Conservation (phyloP, 2,113 vertebrate genomes). For the Terrapene triunguis region DNA sequence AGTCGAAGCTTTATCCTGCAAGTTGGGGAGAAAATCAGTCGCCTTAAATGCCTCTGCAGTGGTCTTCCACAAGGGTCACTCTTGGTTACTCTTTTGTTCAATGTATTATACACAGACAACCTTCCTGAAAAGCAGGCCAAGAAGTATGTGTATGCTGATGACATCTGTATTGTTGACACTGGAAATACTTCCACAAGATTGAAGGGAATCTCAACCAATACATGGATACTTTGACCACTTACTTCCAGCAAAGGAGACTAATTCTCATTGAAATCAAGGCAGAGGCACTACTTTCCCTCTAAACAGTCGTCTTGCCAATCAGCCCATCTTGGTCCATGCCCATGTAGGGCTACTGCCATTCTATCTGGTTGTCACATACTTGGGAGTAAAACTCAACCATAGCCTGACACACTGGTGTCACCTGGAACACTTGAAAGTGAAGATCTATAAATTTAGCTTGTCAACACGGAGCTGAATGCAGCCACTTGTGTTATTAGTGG, state of each 20-base stretch:
- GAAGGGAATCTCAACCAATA: background rate
- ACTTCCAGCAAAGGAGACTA: background rate
- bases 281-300: background rate
- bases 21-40: background rate
- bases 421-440: background rate
- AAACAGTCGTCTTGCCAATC: background rate
- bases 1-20: background rate
- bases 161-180: background rate
- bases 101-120: background rate
- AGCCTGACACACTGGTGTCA: background rate
- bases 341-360: background rate
- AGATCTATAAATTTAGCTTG: background rate
- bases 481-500: background rate
- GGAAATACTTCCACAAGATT: background rate
- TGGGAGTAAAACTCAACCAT: background rate
- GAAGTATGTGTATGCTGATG: background rate
- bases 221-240: background rate
- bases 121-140: background rate
- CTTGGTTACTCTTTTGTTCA: background rate
- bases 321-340: background rate
- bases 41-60: background rate
- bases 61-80: background rate
- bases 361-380: background rate
- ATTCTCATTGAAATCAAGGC: background rate
- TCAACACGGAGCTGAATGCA: background rate